Percentiles rank a stretch among this genome's conserved stretches.
Evolutionary conservation across 2,888 invertebrate species (phyloP).

Genomic region (Mongoloraphidia duomilia): DNA sequence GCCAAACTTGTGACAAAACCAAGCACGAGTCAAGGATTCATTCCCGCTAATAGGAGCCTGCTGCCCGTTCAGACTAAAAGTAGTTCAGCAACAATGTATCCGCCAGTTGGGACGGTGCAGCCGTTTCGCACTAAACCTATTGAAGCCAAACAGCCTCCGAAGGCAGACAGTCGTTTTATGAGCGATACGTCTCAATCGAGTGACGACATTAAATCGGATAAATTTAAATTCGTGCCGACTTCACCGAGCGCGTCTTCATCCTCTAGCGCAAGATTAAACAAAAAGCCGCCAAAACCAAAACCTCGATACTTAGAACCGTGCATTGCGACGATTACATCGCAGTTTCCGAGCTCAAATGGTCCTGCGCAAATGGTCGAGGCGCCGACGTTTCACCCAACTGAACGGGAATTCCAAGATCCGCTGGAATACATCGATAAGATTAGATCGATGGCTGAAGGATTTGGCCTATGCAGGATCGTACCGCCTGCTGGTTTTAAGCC

Average conservation of each 20-base stretch:
- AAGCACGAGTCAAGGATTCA: constrained; percentile 8
- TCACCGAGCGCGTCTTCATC: constrained; percentile 30
- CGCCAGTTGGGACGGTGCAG: constrained; percentile 41
- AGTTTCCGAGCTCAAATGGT: constrained; percentile 32
- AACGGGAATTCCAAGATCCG: constrained; percentile 77
- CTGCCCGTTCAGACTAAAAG: constrained; percentile 10
- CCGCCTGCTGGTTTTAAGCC: constrained; percentile 69
- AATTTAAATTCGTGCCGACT: constrained; percentile 25
- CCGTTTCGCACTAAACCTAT: constrained; percentile 30
- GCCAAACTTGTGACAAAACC: constrained; percentile 50
- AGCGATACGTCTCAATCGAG: not conserved
- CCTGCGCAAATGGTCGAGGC: constrained; percentile 52
- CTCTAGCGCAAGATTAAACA: constrained; percentile 27
- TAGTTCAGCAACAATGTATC: constrained; percentile 22
- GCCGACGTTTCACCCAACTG: constrained; percentile 65
- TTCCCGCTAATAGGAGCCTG: not conserved
- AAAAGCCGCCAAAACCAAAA: constrained; percentile 22
- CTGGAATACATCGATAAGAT: constrained; percentile 72
- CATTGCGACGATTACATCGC: constrained; percentile 20
- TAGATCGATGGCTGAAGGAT: constrained; percentile 56
- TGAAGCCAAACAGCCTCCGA: constrained; percentile 9
- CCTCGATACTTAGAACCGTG: constrained; percentile 20
- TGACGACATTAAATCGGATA: constrained; percentile 1
- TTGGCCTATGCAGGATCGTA: constrained; percentile 76
- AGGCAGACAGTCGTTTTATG: constrained; percentile 4